phyloP scores from a whole-genome alignment of 2,113 vertebrate species.

The Lophius piscatorius region DNA sequence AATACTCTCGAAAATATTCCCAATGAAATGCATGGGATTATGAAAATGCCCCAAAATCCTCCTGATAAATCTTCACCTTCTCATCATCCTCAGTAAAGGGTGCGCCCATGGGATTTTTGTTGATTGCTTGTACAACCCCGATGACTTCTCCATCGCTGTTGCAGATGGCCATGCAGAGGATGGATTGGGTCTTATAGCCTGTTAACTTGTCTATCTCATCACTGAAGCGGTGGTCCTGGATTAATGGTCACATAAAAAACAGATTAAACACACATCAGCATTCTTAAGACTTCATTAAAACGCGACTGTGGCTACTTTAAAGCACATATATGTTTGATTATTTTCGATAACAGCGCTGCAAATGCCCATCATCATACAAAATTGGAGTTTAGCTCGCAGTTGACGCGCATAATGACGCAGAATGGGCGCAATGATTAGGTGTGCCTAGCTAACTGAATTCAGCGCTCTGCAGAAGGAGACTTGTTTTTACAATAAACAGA shows the following conservation, averaged over 20 bases:
- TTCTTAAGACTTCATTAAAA: not conserved
- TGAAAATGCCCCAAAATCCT: not conserved
- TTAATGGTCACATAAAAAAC: slow-evolving; percentile 20
- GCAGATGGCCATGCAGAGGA: slow-evolving; percentile 82
- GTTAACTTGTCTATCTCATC: slow-evolving; percentile 85
- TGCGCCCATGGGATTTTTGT: slow-evolving; percentile 79
- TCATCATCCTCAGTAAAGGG: slow-evolving; percentile 83
- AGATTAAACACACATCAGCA: slow-evolving; percentile 2
- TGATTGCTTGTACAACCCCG: slow-evolving; percentile 83
- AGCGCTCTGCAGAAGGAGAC: not conserved
- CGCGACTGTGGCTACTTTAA: not conserved
- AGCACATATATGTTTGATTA: not conserved
- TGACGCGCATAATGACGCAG: not conserved
- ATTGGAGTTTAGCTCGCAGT: not conserved
- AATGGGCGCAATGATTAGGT: not conserved
- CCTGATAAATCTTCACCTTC: slow-evolving; percentile 67
- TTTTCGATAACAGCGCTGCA: not conserved
- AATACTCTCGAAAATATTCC: slow-evolving; percentile 13
- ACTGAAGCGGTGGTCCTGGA: slow-evolving; percentile 83
- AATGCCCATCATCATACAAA: not conserved
- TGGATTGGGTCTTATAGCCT: slow-evolving; percentile 83
- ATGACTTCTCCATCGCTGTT: slow-evolving; percentile 83
- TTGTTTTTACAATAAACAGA: slow-evolving; percentile 10
- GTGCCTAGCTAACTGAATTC: not conserved
- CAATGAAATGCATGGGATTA: not conserved